phyloP scores from a whole-genome alignment of 2,797 vertebrate species.

The Xenops minutus region DNA sequence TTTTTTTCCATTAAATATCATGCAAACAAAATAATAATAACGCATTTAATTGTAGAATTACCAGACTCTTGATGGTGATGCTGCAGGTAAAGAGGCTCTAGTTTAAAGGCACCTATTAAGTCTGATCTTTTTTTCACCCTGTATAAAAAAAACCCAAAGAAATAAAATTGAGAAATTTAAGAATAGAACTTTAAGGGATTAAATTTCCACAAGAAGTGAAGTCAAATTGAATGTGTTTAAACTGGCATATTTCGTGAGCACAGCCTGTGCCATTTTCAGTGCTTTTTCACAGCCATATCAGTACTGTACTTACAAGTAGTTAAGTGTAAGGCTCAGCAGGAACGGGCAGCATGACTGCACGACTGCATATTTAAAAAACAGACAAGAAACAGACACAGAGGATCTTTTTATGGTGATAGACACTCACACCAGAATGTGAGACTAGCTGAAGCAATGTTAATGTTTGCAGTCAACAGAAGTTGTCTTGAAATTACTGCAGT shows the following conservation, averaged over 20 bases:
- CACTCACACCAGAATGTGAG: conserved; percentile 53
- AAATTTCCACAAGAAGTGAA: background rate
- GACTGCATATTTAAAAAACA: conserved; percentile 49
- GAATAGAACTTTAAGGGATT: background rate
- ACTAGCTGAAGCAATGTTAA: conserved; percentile 45
- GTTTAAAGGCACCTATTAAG: conserved; percentile 89
- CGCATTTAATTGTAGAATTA: conserved; percentile 52
- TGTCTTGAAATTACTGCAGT: conserved; percentile 23
- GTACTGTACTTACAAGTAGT: conserved; percentile 39
- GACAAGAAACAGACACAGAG: conserved; percentile 47
- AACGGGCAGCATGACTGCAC: conserved; percentile 36
- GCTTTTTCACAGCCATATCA: conserved; percentile 43
- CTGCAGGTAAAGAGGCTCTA: conserved; percentile 93
- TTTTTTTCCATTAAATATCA: background rate
- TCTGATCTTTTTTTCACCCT: conserved; percentile 92
- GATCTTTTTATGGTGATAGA: conserved; percentile 56
- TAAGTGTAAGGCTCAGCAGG: conserved; percentile 55
- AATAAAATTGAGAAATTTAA: background rate
- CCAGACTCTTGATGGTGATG: conserved; percentile 94
- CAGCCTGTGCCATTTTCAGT: conserved; percentile 54
- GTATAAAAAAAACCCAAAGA: background rate
- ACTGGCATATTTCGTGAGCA: conserved; percentile 29
- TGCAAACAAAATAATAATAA: background rate
- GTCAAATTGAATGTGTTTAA: background rate
- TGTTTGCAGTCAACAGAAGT: conserved; percentile 55